Evolutionary conservation across 2,113 vertebrate species (phyloP), one percentile per base, ranked within the genome.

Genomic region (Synodontis membranacea): DNA sequence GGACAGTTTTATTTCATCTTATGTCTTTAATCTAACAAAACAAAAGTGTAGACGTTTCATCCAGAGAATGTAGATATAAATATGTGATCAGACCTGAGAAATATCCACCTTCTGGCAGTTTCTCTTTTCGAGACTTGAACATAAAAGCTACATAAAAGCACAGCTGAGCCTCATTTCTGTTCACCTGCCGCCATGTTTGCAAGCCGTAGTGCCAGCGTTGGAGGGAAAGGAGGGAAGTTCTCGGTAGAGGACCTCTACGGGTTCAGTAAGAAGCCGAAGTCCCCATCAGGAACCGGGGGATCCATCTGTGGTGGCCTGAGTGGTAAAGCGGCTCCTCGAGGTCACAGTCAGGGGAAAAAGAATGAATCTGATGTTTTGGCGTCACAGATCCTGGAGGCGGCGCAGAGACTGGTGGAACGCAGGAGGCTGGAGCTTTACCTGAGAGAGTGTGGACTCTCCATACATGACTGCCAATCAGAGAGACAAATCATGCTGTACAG

Each of bases 191-290:
- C 39, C 34, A 96, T 96, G 95, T 96, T 96, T 62, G 94, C 93
- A 3, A 93, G 94, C 50, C 92, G 93, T 37, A 94, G 91, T 17
- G 28, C 54, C 31, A 50, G 84, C 9, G 31, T 48, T 0, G 90
- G 94, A 48, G 93, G 93, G 0, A 96, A 95, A 68, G 94, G 94
- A 21, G 94, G 94, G 2, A 96, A 95, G 89, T 95, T 95, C 90
- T 96, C 94, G 0, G 94, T 96, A 87, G 96, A 96, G 74, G 96
- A 96, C 72, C 91, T 96, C n/a, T 96, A 96, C 37, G 95, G 95
- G 89, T 93, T 95, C 90, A 94, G 91, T 37, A 95, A 95, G 92
- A 96, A 96, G 88, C 94, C 94, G 54, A 96, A 95, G 90, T 90
- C 94, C 0, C 93, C 92, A 0, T 91, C 92, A 64, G 93, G 92